Base-by-base conservation (phyloP, 2,113 vertebrate genomes). In the Cyrtonyx montezumae region DNA sequence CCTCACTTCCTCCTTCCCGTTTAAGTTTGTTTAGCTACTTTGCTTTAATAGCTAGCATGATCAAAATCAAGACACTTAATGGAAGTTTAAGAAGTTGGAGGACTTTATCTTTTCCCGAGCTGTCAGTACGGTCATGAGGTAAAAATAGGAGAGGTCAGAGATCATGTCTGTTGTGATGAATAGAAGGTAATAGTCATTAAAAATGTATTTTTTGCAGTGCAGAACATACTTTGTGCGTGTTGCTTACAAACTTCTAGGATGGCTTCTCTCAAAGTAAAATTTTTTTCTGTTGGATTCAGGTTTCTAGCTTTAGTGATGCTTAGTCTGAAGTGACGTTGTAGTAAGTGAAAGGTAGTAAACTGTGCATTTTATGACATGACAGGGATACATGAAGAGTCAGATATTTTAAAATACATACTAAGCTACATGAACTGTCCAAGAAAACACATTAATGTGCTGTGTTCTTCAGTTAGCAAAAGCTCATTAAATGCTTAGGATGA, bases 141-240 rank as follows among this genome's bases (percentile, higher is more conserved):
- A 45, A 74, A 19, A 59, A 34, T 83, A 21, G n/a, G 49, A 28
- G 2, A 56, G 26, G 20, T 68, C 59, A 17, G 84, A 84, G 26
- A 48, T 65, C 7, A 2, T 20, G 9, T 48, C 6, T 43, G 0
- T 55, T 76, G 13, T 0, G 0, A 32, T 79, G 22, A 73, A 48
- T 14, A 14, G 51, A 56, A 87, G 3, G 8, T 75, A 40, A 40
- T 13, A 8, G 10, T 76, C 20, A 15, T 46, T 89, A 18, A 25
- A 89, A 58, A 13, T 15, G 1, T 7, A 3, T 63, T 7, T 75
- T 75, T 78, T 53, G 34, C 22, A 76, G 42, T 7, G 6, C 15
- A 79, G 45, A 82, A 17, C 17, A 7, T 49, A 8, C 3, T 73
- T 65, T 6, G 1, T 40, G 4, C 49, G 25, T n/a, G 48, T 40